A percentile compares a stretch with the other conserved stretches of the same genome.
Evolutionary conservation across 2,888 invertebrate genomes (phyloP).

Genomic region (Andrena minutula): DNA sequence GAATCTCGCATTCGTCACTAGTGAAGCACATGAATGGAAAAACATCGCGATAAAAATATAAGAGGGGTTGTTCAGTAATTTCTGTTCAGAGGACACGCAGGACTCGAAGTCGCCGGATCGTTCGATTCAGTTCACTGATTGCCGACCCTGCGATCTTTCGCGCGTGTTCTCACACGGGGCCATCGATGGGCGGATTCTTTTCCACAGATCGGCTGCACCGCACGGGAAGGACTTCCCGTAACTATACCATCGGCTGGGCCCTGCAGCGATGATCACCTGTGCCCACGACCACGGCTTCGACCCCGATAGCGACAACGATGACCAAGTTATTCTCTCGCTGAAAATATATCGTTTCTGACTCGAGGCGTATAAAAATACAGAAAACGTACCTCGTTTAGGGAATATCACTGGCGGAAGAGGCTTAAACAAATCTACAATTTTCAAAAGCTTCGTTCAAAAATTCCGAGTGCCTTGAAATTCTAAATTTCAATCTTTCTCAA

Average conservation of each 20-base stretch:
- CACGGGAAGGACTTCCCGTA: conserved; percentile 92
- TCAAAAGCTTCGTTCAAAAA: not conserved
- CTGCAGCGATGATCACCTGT: conserved; percentile 72
- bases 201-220: conserved; percentile 91
- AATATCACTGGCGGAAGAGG: not conserved
- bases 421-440: not conserved
- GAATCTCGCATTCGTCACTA: conserved; percentile 1
- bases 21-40: not conserved
- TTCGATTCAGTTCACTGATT: conserved; percentile 33
- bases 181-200: conserved; percentile 70
- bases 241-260: conserved; percentile 91
- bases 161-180: conserved; percentile 42
- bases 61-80: not conserved
- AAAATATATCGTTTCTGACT: conserved; percentile 7
- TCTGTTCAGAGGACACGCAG: not conserved
- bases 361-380: not conserved
- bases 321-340: conserved; percentile 17
- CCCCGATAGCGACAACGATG: conserved; percentile 33
- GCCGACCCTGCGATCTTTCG: not conserved
- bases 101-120: conserved; percentile 37
- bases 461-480: not conserved
- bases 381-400: not conserved
- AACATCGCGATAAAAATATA: too few species aligned
- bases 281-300: conserved; percentile 28
- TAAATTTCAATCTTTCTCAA: not conserved